Evolutionary conservation across 2,888 invertebrate species (phyloP), one percentile per base, ranked within the genome.

Genomic region (Drosophila stalkeri): DNA sequence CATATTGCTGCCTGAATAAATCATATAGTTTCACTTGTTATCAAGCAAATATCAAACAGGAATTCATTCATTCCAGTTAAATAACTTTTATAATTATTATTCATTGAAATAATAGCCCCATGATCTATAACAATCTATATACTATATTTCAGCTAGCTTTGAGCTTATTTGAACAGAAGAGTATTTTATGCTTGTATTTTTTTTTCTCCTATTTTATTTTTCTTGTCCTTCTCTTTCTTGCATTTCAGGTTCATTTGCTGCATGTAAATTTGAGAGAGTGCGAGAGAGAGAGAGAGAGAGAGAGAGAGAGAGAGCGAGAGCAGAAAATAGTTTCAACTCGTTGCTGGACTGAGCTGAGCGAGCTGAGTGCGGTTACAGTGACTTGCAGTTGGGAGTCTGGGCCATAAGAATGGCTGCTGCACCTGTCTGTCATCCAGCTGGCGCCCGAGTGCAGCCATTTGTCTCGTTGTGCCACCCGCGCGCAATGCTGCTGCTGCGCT

Each of bases 231-330:
- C 14, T 12, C 35, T 4, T 3, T 4, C 70, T 81, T 73, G 63
- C 75, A 77, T 83, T 85, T 83, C 80, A 72, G 83, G 72, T 85
- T 86, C 83, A 85, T 86, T 85, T 85, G 80, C 83, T 77, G 74
- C 88, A 85, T 85, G 88, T 83, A 85, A 88, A 85, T 85, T 83
- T 66, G 57, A 65, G 55, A 14, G 41, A n/a, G 39, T 11, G 33
- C 9, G 7, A 14, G 14, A 2, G 1, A 3, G 54, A 12, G 7
- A 2, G 23, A 27, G 27, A 27, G 27, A 27, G 27, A 27, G 27
- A 27, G 35, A 0, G 9, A 11, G n/a, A n/a, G n/a, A n/a, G n/a
- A 6, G 33, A 16, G 14, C 16, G 14, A 8, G 9, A 33, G 3
- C 37, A 44, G 23, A 23, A 14, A 41, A 37, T 23, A 37, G 52